Percentiles rank a stretch among this genome's conserved stretches.
phyloP scores from a whole-genome alignment of 2,113 vertebrate genomes.

The Alectura lathami region DNA sequence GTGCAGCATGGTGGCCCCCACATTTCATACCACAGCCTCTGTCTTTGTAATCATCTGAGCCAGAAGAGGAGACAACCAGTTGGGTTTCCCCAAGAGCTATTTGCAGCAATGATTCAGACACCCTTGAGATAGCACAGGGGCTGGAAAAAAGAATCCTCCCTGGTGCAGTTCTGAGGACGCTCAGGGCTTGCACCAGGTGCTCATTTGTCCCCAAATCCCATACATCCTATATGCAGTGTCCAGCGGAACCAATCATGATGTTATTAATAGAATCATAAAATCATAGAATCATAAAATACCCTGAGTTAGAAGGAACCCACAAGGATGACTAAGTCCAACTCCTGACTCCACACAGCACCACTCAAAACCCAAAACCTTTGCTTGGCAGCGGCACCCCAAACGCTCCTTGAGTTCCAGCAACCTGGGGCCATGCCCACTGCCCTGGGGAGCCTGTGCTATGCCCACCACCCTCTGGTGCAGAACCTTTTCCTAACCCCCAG shows the following conservation, averaged over 20 bases:
- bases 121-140: background rate
- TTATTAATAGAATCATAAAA: too few species aligned
- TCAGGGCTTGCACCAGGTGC: background rate
- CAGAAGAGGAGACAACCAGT: background rate
- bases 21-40: background rate
- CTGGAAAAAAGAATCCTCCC: background rate
- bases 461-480: background rate
- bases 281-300: too few species aligned
- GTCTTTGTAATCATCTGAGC: background rate
- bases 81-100: background rate
- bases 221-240: background rate
- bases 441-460: background rate
- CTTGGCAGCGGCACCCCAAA: too few species aligned
- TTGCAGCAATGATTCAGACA: background rate
- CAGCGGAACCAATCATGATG: background rate
- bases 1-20: background rate
- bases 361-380: too few species aligned
- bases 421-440: background rate
- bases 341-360: too few species aligned
- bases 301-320: too few species aligned
- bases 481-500: background rate
- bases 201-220: background rate
- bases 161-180: accelerated
- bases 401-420: too few species aligned
- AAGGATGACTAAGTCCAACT: too few species aligned